A percentile compares a stretch with the other conserved stretches of the same genome.
Evolutionary conservation across 64 coral and sea anemone genomes (phyloP).

Genomic region (Orbicella faveolata): DNA sequence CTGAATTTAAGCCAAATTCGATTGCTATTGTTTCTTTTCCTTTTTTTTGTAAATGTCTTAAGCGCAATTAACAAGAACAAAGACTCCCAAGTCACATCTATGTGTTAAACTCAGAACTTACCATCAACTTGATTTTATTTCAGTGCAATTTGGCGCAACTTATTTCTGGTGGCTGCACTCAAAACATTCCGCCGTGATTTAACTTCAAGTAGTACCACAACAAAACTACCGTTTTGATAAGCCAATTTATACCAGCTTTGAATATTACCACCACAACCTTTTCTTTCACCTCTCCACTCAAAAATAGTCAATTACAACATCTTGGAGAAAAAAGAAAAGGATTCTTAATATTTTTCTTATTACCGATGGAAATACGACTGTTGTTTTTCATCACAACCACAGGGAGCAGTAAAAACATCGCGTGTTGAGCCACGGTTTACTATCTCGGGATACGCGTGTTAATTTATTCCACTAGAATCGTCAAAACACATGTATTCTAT

Average conservation of each 20-base stretch:
- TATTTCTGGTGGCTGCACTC: not conserved
- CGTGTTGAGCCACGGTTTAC: not conserved
- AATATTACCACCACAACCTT: too few relatives aligned
- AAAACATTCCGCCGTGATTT: not conserved
- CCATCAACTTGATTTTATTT: too few relatives aligned
- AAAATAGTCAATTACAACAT: not conserved
- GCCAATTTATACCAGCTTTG: not conserved
- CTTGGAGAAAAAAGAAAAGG: not conserved
- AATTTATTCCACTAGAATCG: not conserved
- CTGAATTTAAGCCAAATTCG: too few relatives aligned
- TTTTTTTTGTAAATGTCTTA: too few relatives aligned
- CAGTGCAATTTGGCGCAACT: too few relatives aligned
- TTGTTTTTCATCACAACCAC: not conserved
- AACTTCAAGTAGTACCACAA: not conserved
- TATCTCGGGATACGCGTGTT: not conserved
- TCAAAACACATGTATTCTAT: not conserved
- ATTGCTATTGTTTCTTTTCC: too few relatives aligned
- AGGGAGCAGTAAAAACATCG: not conserved
- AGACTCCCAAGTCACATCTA: too few relatives aligned
- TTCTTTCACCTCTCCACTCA: not conserved
- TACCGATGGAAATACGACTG: not conserved
- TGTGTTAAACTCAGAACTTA: too few relatives aligned
- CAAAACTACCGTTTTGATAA: not conserved
- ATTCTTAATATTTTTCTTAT: not conserved
- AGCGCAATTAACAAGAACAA: too few relatives aligned